Conservation (phyloP, 2,797 vertebrate species). For the Margarornis squamiger region DNA sequence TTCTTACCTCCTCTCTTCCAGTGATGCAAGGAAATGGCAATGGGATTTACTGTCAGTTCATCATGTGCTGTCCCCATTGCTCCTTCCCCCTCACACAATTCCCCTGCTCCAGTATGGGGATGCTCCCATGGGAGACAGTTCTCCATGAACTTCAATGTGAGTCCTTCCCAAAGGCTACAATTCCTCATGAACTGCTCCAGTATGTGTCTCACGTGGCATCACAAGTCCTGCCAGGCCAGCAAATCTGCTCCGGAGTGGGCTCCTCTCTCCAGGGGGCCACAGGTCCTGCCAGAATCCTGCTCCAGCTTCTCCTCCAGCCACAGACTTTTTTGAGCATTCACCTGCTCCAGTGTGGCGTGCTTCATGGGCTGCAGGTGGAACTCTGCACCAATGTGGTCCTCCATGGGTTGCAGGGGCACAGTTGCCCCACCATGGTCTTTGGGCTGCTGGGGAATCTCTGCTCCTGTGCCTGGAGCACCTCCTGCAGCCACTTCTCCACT, state of each 20-base stretch:
- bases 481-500: not conserved
- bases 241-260: not conserved
- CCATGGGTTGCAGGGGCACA: not conserved
- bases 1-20: accelerated
- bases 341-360: not conserved
- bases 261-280: not conserved
- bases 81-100: not conserved
- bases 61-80: not conserved
- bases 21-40: not conserved
- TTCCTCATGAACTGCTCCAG: not conserved
- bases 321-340: not conserved
- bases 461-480: not conserved
- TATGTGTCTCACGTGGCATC: accelerated
- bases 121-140: not conserved
- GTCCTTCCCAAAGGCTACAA: not conserved
- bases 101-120: not conserved
- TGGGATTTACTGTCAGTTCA: not conserved
- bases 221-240: not conserved
- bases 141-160: not conserved
- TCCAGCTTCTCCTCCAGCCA: not conserved
- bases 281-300: not conserved
- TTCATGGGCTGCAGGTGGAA: not conserved
- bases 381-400: not conserved
- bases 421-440: not conserved
- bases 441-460: not conserved